Conservation (phyloP, 2,797 vertebrate genomes). For the Fundulus diaphanus region DNA sequence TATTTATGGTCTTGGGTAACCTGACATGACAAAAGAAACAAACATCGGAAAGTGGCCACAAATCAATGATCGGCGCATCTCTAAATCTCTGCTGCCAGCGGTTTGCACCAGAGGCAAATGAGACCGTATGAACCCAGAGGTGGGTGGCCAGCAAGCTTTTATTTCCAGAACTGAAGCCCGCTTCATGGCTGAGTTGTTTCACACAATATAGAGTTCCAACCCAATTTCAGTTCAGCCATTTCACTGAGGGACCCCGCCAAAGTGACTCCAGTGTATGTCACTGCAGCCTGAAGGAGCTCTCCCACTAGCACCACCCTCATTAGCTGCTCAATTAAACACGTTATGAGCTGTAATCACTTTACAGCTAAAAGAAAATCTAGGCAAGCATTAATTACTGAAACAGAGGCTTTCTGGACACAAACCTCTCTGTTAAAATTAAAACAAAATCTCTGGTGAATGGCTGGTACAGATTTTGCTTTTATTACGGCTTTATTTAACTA, state of each 20-base stretch:
- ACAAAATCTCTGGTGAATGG: not conserved
- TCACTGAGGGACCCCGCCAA: constrained; percentile 19
- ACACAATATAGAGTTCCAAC: constrained; percentile 40
- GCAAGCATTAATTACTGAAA: not conserved
- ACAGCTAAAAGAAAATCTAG: constrained; percentile 6
- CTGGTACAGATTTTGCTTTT: too few species aligned
- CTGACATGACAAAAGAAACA: not conserved
- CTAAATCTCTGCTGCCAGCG: not conserved
- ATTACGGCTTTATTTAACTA: too few species aligned
- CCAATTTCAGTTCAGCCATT: constrained; percentile 22
- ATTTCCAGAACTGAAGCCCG: constrained; percentile 23
- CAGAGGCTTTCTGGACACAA: too few species aligned
- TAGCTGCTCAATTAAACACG: constrained; percentile 37
- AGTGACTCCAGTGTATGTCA: constrained; percentile 20
- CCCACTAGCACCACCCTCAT: constrained; percentile 17
- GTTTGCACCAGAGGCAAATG: not conserved
- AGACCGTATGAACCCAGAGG: not conserved
- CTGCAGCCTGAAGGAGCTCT: constrained; percentile 36
- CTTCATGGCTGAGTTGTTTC: constrained; percentile 39
- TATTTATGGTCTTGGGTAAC: not conserved
- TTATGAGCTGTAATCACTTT: constrained; percentile 25
- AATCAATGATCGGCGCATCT: not conserved
- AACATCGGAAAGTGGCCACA: not conserved
- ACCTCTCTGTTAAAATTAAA: not conserved
- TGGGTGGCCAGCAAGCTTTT: constrained; percentile 19